These are phyloP conservation scores for Alexandromys oeconomus DNA, from an alignment of 2,797 vertebrate species.

Conservation along the genomic window DNA sequence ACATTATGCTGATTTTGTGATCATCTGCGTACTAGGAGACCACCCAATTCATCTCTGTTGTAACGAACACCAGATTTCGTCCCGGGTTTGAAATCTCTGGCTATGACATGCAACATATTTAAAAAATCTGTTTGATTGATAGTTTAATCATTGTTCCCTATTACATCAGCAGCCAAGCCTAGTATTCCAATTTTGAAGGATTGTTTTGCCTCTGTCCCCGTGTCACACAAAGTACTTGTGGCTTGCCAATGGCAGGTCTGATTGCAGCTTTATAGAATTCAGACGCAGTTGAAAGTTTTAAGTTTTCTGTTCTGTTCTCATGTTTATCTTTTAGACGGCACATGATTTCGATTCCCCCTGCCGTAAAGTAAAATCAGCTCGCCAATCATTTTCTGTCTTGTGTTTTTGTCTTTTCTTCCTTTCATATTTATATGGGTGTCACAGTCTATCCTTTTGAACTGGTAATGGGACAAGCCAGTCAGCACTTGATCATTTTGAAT, in stretches of 20 bases:
- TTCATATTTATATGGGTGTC: slow-evolving; percentile 43
- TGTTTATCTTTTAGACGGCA: slow-evolving; percentile 70
- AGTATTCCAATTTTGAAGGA: slow-evolving; percentile 71
- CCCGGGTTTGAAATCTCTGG: slow-evolving; percentile 79
- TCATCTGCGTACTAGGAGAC: slow-evolving; percentile 76
- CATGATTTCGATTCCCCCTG: slow-evolving; percentile 63
- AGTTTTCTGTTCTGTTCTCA: slow-evolving; percentile 58
- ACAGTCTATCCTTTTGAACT: slow-evolving; percentile 63
- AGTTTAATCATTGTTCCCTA: slow-evolving; percentile 83
- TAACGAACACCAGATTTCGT: slow-evolving; percentile 67
- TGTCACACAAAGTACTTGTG: slow-evolving; percentile 77
- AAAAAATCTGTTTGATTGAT: slow-evolving; percentile 85
- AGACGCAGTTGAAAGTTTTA: slow-evolving; percentile 72
- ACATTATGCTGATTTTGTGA: slow-evolving; percentile 82
- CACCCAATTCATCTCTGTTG: slow-evolving; percentile 74
- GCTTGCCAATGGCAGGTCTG: slow-evolving; percentile 75
- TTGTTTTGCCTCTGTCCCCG: slow-evolving; percentile 76
- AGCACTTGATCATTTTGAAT: slow-evolving; percentile 37
- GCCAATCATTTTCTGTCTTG: slow-evolving; percentile 44
- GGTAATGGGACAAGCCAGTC: slow-evolving; percentile 55
- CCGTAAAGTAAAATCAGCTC: slow-evolving; percentile 67
- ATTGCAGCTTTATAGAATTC: slow-evolving; percentile 78
- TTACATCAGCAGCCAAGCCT: slow-evolving; percentile 80
- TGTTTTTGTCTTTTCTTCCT: slow-evolving; percentile 59
- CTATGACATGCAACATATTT: slow-evolving; percentile 82